phyloP scores from a whole-genome alignment of 2,797 vertebrate species.

The Numenius phaeopus region DNA sequence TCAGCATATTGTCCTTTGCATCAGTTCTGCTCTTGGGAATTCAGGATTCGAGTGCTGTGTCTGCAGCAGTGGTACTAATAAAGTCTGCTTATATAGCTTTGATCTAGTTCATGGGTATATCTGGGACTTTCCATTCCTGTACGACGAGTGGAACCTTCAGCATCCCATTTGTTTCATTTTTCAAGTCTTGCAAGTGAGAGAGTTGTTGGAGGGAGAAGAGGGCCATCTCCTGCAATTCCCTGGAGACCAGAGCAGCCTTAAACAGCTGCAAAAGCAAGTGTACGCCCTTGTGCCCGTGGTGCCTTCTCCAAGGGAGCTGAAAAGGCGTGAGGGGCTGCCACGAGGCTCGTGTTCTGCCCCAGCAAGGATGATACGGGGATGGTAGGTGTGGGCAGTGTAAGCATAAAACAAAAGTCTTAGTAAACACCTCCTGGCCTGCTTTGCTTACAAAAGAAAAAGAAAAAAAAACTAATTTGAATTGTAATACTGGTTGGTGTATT shows the following conservation, averaged over 20 bases:
- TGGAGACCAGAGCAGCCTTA: not conserved
- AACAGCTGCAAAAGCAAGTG: not conserved
- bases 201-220: not conserved
- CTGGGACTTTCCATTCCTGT: not conserved
- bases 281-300: not conserved
- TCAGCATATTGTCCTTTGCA: not conserved
- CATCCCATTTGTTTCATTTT: not conserved
- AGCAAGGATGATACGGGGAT: not conserved
- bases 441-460: not conserved
- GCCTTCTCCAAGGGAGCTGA: not conserved
- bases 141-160: not conserved
- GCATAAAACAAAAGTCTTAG: not conserved
- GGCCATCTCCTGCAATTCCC: rapidly evolving
- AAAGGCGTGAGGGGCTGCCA: not conserved
- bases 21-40: not conserved
- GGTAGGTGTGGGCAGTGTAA: rapidly evolving
- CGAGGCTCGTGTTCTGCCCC: not conserved
- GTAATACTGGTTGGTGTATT: not conserved
- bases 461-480: not conserved
- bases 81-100: not conserved
- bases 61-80: not conserved
- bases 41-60: not conserved
- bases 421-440: not conserved
- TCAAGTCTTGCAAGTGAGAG: not conserved
- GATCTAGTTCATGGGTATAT: not conserved